Conservation (phyloP, 2,888 invertebrate species). For the Caenorhabditis angaria region DNA sequence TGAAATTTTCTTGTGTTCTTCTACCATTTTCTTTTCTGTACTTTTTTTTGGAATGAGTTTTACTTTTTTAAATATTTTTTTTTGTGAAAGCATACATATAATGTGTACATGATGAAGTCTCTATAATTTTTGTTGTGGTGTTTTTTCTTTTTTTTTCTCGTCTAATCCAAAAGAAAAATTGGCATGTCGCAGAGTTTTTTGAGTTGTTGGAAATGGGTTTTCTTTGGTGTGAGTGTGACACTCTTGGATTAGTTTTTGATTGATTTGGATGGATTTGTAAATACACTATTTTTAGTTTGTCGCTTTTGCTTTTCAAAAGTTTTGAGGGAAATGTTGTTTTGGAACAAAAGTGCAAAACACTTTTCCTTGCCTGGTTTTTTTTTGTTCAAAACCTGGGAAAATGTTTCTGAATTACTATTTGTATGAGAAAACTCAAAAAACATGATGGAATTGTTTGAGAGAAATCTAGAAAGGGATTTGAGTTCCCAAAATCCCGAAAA, state of each 20-base stretch:
- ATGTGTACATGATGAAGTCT: background rate
- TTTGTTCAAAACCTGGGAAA: no score
- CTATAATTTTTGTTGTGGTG: constrained; percentile 6
- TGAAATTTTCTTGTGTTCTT: constrained; percentile 7
- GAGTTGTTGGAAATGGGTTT: background rate
- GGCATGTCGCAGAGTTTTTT: background rate
- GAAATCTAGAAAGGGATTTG: no score
- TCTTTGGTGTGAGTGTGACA: background rate
- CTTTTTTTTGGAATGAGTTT: constrained; percentile 8
- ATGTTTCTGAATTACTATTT: no score
- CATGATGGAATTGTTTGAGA: no score
- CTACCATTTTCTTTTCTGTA: background rate
- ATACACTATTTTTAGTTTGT: background rate
- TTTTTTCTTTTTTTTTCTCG: constrained; percentile 14
- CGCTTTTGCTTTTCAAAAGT: background rate
- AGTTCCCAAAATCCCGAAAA: no score
- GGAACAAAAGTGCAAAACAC: no score
- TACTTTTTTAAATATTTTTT: background rate
- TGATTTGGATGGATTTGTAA: background rate
- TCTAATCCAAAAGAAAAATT: constrained; percentile 7
- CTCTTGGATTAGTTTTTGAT: constrained; percentile 2
- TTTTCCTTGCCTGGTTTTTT: no score
- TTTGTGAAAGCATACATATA: background rate
- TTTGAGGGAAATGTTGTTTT: background rate
- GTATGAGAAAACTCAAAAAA: no score